Evolutionary conservation across 2,797 vertebrate species (phyloP), one percentile per base, ranked within the genome.

Genomic region (Squalus acanthias): DNA sequence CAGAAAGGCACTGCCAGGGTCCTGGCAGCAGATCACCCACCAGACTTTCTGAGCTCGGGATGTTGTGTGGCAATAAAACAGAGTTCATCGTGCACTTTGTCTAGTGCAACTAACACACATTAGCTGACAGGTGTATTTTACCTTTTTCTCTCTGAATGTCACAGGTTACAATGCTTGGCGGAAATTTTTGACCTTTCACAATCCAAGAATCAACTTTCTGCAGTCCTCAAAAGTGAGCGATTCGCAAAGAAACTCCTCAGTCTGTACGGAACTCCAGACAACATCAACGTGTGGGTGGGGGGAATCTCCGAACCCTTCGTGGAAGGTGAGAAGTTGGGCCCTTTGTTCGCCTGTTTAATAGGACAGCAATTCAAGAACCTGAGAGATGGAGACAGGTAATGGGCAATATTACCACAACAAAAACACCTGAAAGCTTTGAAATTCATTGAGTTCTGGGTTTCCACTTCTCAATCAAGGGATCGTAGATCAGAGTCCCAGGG

Each of bases 231-330:
- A 39, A 97, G 97, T 96, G 0, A 0, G 0, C 0, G 96, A 15
- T 97, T 99, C 97, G 98, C 99, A 24, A 96, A 97, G 60, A 98
- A 96, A 96, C 97, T 99, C 0, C 96, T 99, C 70, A 0, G 96
- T 5, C 97, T 99, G 96, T 99, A 99, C 0, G 97, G 98, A 0
- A 98, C 98, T 0, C 97, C 98, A 0, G 96, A 97, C 65, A 99
- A 99, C 97, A 99, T 99, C 0, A 99, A 99, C 50, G 63, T 99
- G 96, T 99, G 99, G 99, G n/a, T 99, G 0, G 99, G 98, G 57
- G 98, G 98, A 0, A 96, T 98, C 0, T 98, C 98, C 0, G 99
- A 99, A 96, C 99, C 99, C 0, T 98, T 98, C 46, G 97, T 98
- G 22, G 17, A 6, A 0, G 97, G 97, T 0, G 98, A 98, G 65